phyloP scores from a whole-genome alignment of 2,888 invertebrate species.

The Anthrax anthrax region DNA sequence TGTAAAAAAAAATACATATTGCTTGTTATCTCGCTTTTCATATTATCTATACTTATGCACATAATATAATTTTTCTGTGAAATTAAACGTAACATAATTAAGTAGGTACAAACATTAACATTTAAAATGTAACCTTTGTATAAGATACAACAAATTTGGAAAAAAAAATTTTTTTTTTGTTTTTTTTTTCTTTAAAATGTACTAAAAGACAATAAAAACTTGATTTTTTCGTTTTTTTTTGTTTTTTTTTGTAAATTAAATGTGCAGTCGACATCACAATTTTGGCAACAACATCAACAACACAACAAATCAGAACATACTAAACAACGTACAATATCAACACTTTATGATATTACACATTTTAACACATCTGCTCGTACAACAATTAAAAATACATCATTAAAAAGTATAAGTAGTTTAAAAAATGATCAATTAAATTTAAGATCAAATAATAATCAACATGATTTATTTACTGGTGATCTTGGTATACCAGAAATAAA shows the following conservation, averaged over 20 bases:
- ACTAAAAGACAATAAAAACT: constrained; percentile 3
- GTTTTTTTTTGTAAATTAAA: constrained; percentile 1
- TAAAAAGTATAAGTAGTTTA: constrained; percentile 14
- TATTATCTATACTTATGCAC: no score
- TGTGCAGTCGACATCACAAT: constrained; percentile 18
- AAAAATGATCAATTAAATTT: constrained; percentile 21
- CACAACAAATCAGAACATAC: neutral
- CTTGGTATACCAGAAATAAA: constrained; percentile 32
- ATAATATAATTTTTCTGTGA: no score
- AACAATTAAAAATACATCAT: neutral
- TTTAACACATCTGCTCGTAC: neutral
- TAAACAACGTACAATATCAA: constrained; percentile 1
- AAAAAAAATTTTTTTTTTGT: no score
- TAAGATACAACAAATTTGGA: no score
- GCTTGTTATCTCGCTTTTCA: no score
- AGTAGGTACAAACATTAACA: no score
- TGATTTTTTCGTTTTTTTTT: no score
- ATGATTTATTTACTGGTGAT: constrained; percentile 32
- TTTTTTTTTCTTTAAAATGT: no score
- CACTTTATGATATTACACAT: neutral
- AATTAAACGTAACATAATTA: no score
- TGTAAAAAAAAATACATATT: no score
- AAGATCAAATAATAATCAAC: constrained; percentile 28
- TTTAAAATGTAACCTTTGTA: no score
- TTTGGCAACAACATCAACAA: constrained; percentile 7